These are phyloP conservation scores for Mugil cephalus DNA, from an alignment of 2,113 vertebrate species.

Conservation along the genomic window DNA sequence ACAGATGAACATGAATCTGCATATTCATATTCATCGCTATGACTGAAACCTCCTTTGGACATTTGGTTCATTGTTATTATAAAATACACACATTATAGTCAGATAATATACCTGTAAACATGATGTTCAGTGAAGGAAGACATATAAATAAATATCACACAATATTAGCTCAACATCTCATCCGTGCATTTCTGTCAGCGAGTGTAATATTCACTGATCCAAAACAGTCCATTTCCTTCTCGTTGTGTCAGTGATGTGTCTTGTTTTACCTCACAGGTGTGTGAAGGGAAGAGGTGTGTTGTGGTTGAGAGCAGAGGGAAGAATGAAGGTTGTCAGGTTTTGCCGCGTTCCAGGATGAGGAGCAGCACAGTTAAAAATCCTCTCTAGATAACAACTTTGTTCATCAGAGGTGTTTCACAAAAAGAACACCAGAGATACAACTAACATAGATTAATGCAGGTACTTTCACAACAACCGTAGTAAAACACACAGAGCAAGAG, in stretches of 20 bases:
- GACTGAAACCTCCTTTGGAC: too few relatives aligned
- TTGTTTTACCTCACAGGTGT: background rate
- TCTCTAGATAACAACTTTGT: accelerated
- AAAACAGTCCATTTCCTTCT: background rate
- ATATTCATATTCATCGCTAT: too few relatives aligned
- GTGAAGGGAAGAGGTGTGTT: constrained; percentile 3
- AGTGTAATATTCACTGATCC: background rate
- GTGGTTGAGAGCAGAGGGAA: background rate
- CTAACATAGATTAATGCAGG: background rate
- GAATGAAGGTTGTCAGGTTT: constrained; percentile 11
- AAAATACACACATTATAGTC: too few relatives aligned
- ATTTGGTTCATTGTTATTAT: too few relatives aligned
- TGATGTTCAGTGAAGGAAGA: too few relatives aligned
- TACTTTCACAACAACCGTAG: constrained; percentile 10
- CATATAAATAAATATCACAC: too few relatives aligned
- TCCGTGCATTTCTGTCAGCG: too few relatives aligned
- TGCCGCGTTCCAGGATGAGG: background rate
- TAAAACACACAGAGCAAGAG: background rate
- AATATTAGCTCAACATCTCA: too few relatives aligned
- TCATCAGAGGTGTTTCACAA: background rate
- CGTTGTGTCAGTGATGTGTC: background rate
- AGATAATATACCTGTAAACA: too few relatives aligned
- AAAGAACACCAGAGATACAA: background rate
- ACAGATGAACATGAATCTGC: too few relatives aligned
- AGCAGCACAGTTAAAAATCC: background rate